Conservation (phyloP, 2,888 invertebrate species). For the Chrysolina haemoptera region DNA sequence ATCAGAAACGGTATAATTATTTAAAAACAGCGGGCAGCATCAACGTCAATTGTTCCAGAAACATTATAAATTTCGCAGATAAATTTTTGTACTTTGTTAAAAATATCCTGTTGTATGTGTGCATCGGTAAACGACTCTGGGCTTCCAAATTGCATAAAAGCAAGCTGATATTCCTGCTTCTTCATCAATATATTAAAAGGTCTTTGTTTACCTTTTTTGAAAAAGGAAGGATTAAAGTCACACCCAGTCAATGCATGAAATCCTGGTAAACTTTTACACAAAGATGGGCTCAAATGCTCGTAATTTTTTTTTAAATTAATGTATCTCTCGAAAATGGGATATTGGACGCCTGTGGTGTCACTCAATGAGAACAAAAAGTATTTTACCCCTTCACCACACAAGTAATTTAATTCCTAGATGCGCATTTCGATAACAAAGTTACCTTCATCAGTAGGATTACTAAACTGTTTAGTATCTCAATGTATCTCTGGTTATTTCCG, state of each 20-base stretch:
- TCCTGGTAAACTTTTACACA: background rate
- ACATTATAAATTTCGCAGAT: slow-evolving; percentile 50
- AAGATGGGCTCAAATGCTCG: too few relatives aligned
- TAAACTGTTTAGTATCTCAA: too few relatives aligned
- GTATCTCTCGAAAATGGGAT: too few relatives aligned
- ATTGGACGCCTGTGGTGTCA: too few relatives aligned
- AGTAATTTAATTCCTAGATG: too few relatives aligned
- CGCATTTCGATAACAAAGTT: too few relatives aligned
- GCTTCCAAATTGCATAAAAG: slow-evolving; percentile 28
- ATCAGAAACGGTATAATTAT: slow-evolving; percentile 47
- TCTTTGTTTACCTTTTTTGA: slow-evolving; percentile 35
- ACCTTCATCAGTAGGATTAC: too few relatives aligned
- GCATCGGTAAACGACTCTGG: slow-evolving; percentile 37
- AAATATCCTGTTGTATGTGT: slow-evolving; percentile 32
- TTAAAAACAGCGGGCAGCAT: slow-evolving; percentile 52
- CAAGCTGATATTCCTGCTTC: slow-evolving; percentile 41
- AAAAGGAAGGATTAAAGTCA: too few relatives aligned
- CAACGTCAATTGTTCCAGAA: slow-evolving; percentile 56
- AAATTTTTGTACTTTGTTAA: slow-evolving; percentile 35
- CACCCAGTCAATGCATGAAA: slow-evolving; percentile 48
- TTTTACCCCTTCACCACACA: too few relatives aligned
- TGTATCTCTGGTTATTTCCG: too few relatives aligned
- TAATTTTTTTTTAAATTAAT: too few relatives aligned
- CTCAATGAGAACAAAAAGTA: too few relatives aligned
- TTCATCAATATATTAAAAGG: slow-evolving; percentile 43